Evolutionary conservation across 2,888 invertebrate genomes (phyloP).

Genomic region (Anthophora plumipes): DNA sequence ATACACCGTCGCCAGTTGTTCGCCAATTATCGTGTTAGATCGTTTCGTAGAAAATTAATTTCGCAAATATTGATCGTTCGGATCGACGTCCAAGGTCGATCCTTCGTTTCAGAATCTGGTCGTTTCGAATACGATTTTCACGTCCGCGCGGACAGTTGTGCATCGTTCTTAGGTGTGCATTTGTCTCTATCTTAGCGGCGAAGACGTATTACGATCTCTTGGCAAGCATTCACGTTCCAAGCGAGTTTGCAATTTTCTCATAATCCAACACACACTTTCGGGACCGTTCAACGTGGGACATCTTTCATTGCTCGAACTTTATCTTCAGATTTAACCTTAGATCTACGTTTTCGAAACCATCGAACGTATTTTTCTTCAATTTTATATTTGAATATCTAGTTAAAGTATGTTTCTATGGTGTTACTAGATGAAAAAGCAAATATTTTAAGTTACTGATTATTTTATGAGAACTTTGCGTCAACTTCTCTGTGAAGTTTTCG

Average conservation of each 20-base stretch:
- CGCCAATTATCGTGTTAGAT: slow-evolving; percentile 27
- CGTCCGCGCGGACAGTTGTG: neutral
- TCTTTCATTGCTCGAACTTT: slow-evolving; percentile 41
- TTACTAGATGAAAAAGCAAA: no score
- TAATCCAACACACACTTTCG: slow-evolving; percentile 47
- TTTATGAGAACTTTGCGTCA: no score
- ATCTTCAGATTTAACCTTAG: slow-evolving; percentile 50
- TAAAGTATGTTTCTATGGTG: no score
- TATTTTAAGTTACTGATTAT: no score
- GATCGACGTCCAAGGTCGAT: slow-evolving; percentile 73
- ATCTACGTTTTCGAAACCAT: slow-evolving; percentile 30
- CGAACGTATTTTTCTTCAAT: no score
- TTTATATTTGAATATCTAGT: no score
- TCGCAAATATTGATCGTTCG: slow-evolving; percentile 74
- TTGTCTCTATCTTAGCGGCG: slow-evolving; percentile 70
- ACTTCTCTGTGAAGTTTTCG: no score
- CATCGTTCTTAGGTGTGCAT: slow-evolving; percentile 58
- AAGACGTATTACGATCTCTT: slow-evolving; percentile 67
- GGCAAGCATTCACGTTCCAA: slow-evolving; percentile 48
- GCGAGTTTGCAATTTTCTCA: slow-evolving; percentile 48
- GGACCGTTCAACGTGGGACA: slow-evolving; percentile 35
- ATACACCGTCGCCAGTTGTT: slow-evolving; percentile 4
- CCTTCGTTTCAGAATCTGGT: slow-evolving; percentile 17
- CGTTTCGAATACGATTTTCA: neutral
- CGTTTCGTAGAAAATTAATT: slow-evolving; percentile 70